Evolutionary conservation across 2,113 vertebrate species (phyloP).

Genomic region (Heterotis niloticus): DNA sequence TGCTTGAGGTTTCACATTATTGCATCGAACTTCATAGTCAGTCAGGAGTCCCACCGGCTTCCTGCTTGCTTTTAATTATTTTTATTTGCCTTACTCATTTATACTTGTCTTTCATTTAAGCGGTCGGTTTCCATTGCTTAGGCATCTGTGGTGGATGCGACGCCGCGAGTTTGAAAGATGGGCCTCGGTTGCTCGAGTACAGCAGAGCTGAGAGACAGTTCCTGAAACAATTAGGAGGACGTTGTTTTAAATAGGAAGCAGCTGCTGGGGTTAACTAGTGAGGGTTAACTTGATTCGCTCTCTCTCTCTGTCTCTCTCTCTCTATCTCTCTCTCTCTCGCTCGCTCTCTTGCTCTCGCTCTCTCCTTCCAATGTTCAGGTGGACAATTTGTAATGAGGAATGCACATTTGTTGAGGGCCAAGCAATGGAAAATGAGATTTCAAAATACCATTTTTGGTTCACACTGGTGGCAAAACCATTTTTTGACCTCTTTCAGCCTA

Average conservation of each 20-base stretch:
- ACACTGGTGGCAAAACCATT: background rate
- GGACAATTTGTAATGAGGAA: conserved; percentile 97
- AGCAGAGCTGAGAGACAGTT: background rate
- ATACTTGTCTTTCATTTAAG: conserved; percentile 16
- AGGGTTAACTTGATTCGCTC: background rate
- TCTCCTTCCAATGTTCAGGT: conserved; percentile 64
- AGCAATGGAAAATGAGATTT: conserved; percentile 83
- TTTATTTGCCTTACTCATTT: conserved; percentile 23
- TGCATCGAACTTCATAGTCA: conserved; percentile 22
- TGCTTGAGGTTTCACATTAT: conserved; percentile 20
- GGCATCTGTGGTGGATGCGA: conserved; percentile 21
- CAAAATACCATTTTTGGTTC: conserved; percentile 58
- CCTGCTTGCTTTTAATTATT: conserved; percentile 22
- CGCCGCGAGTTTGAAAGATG: background rate
- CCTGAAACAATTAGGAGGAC: background rate
- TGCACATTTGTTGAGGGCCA: conserved; percentile 92
- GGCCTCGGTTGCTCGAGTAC: background rate
- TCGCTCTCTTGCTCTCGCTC: background rate
- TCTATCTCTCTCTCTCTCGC: background rate
- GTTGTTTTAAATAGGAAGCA: conserved; percentile 5
- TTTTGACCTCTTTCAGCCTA: no score
- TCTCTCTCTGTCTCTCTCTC: background rate
- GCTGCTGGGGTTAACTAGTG: conserved; percentile 8
- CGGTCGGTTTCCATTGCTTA: conserved; percentile 18
- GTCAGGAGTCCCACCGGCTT: conserved; percentile 10